Percentiles rank a stretch among this genome's conserved stretches.
Conservation (phyloP, 2,113 vertebrate genomes). For the Eolophus roseicapilla region DNA sequence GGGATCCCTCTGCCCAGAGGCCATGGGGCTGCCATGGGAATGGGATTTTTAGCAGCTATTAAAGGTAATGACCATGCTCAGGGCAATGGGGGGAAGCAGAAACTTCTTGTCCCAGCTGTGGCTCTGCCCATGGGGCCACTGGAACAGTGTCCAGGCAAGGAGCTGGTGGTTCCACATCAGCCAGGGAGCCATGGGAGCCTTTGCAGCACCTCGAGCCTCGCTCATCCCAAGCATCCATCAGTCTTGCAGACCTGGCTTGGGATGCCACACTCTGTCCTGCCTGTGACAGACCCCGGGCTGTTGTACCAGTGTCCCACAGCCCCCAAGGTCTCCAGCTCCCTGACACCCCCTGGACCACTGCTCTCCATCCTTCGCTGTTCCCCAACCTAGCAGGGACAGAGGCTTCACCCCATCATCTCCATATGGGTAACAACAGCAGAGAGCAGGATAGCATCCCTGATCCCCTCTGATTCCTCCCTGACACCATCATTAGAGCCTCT, state of each 20-base stretch:
- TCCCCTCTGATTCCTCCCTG: neutral
- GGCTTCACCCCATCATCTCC: neutral
- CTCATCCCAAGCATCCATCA: neutral
- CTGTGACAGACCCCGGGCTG: neutral
- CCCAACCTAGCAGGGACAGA: neutral
- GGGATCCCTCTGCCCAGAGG: neutral
- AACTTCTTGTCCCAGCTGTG: neutral
- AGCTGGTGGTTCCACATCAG: neutral
- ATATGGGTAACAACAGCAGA: neutral
- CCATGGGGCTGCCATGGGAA: neutral
- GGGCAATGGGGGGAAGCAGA: neutral
- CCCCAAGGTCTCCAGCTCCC: neutral
- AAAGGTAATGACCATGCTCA: neutral
- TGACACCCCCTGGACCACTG: too few relatives aligned
- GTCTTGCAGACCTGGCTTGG: neutral
- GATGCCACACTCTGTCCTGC: neutral
- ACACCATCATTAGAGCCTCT: neutral
- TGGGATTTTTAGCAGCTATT: neutral
- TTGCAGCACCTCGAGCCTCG: fast-evolving
- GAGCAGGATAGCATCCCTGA: neutral
- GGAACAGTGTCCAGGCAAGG: neutral
- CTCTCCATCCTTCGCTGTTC: neutral
- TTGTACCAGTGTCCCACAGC: neutral
- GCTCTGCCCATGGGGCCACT: neutral
- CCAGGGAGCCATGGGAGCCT: neutral